Evolutionary conservation across 2,113 vertebrate species (phyloP).

Genomic region (Rhinopomastus cyanomelas): DNA sequence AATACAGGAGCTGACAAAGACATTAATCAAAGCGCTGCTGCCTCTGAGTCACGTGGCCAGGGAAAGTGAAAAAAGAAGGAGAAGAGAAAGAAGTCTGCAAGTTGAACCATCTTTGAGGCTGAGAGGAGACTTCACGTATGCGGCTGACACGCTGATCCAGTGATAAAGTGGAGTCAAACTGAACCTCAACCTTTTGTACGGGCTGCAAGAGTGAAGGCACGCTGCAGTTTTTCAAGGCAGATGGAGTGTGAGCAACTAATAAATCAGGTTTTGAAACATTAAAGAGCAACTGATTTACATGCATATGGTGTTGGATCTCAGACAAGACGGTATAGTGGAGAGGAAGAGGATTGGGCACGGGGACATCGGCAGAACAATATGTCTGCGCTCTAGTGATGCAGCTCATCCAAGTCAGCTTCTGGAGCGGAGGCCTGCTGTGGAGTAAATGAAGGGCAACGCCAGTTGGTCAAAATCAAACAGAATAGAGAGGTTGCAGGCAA

Average conservation of each 20-base stretch:
- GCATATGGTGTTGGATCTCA: constrained; percentile 58
- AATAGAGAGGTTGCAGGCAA: background rate
- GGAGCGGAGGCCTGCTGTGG: background rate
- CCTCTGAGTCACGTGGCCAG: background rate
- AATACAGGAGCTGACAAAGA: constrained; percentile 64
- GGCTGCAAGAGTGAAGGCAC: background rate
- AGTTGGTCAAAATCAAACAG: background rate
- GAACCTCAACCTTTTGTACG: constrained; percentile 54
- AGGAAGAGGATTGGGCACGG: background rate
- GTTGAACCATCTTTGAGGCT: constrained; percentile 51
- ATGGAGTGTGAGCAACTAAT: constrained; percentile 74
- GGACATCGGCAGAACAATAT: constrained; percentile 16
- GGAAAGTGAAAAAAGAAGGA: background rate
- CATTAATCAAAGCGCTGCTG: constrained; percentile 60
- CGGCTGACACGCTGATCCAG: constrained; percentile 53
- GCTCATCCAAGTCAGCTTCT: constrained; percentile 10
- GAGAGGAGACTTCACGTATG: constrained; percentile 35
- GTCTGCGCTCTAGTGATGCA: background rate
- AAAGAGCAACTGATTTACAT: constrained; percentile 69
- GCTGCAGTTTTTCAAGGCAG: constrained; percentile 55
- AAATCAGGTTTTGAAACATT: constrained; percentile 76
- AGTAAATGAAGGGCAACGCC: background rate
- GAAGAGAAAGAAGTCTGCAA: background rate
- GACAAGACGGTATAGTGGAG: constrained; percentile 22
- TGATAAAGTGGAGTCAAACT: constrained; percentile 59